Evolutionary conservation across 2,113 vertebrate species (phyloP).

Genomic region (Rhodinocichla rosea): DNA sequence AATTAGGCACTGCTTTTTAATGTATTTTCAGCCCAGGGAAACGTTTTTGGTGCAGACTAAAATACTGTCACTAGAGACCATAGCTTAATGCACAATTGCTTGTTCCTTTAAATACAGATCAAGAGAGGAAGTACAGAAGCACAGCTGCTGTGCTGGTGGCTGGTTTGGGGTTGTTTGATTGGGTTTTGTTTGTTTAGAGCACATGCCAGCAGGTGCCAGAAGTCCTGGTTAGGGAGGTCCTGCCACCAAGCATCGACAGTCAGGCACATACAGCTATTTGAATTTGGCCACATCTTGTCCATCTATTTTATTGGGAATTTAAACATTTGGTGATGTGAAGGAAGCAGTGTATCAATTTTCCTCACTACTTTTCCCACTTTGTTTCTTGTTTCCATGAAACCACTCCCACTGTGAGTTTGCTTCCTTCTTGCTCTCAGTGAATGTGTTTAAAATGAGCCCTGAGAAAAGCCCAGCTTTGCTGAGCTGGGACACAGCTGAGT

Average conservation of each 20-base stretch:
- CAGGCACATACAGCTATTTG: neutral
- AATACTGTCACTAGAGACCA: neutral
- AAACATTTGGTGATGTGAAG: neutral
- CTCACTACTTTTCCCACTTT: neutral
- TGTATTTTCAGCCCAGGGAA: neutral
- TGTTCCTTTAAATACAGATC: neutral
- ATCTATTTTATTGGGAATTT: neutral
- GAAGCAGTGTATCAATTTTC: neutral
- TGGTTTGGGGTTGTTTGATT: neutral
- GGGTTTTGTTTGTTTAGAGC: neutral
- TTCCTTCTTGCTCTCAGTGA: neutral
- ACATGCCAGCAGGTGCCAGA: neutral
- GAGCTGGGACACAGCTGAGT: neutral
- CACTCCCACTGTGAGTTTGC: neutral
- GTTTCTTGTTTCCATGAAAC: neutral
- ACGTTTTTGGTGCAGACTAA: neutral
- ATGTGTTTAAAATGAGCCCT: neutral
- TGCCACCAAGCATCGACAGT: neutral
- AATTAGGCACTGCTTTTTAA: neutral
- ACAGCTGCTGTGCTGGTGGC: neutral
- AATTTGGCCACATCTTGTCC: neutral
- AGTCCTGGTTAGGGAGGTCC: neutral
- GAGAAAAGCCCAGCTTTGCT: neutral
- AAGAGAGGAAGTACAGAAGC: neutral
- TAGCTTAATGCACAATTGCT: neutral